Conservation (phyloP, 2,113 vertebrate genomes). For the Sander lucioperca region DNA sequence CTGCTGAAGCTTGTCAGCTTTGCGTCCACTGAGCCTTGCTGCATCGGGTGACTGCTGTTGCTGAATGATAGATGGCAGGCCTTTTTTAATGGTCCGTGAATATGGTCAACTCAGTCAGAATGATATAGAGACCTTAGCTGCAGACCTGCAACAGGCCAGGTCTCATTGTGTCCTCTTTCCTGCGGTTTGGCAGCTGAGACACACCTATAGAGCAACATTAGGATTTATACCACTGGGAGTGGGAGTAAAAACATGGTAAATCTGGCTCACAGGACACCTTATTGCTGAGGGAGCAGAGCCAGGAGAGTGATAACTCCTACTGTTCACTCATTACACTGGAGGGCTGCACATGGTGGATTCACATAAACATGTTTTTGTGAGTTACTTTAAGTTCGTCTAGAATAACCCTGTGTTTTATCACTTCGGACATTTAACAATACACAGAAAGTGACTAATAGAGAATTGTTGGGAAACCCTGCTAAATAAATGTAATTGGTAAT, state of each 20-base stretch:
- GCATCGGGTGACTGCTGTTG: constrained; percentile 28
- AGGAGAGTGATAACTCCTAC: constrained; percentile 25
- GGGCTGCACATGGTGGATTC: constrained; percentile 17
- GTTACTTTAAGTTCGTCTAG: neutral
- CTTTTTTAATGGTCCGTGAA: constrained; percentile 37
- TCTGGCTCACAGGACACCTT: constrained; percentile 40
- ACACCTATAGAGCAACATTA: constrained; percentile 32
- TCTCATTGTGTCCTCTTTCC: constrained; percentile 33
- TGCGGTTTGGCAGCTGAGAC: neutral
- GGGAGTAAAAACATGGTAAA: constrained; percentile 41
- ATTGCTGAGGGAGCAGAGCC: constrained; percentile 38
- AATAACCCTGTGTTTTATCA: neutral
- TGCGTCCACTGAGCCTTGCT: constrained; percentile 12
- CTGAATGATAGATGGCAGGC: constrained; percentile 48
- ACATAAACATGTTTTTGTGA: constrained; percentile 50
- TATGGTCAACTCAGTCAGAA: constrained; percentile 26
- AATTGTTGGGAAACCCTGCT: neutral
- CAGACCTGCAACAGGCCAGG: constrained; percentile 4
- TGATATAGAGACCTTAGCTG: constrained; percentile 29
- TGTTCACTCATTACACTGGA: constrained; percentile 28
- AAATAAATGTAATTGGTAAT: neutral
- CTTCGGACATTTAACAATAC: neutral
- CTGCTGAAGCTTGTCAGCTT: constrained; percentile 19
- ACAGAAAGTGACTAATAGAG: neutral
- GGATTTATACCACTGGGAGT: constrained; percentile 43